phyloP scores from a whole-genome alignment of 2,888 invertebrate species.

The Thymelicus acteon region DNA sequence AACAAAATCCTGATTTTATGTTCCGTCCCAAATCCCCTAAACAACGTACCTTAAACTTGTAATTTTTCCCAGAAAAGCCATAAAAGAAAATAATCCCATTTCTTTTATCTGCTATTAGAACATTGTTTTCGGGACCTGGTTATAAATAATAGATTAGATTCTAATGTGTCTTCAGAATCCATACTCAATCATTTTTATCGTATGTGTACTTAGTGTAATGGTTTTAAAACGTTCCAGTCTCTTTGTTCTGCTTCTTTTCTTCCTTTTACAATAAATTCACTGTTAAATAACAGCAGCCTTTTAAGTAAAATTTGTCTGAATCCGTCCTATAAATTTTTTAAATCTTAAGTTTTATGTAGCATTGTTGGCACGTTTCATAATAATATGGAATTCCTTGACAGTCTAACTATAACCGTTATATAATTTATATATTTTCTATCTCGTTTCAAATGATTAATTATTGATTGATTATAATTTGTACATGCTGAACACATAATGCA shows the following conservation, averaged over 20 bases:
- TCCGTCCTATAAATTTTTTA: slow-evolving; percentile 8
- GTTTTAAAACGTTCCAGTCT: slow-evolving; percentile 24
- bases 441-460: too few species aligned
- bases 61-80: slow-evolving; percentile 27
- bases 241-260: slow-evolving; percentile 28
- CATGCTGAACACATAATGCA: too few species aligned
- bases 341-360: neutral
- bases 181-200: slow-evolving; percentile 29
- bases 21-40: slow-evolving; percentile 28
- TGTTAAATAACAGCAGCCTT: slow-evolving; percentile 34
- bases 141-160: slow-evolving; percentile 31
- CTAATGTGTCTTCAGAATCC: slow-evolving; percentile 26
- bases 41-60: slow-evolving; percentile 32
- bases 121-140: slow-evolving; percentile 19
- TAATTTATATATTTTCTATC: too few species aligned
- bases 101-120: slow-evolving; percentile 28
- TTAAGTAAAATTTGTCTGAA: slow-evolving; percentile 11
- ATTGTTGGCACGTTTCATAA: neutral
- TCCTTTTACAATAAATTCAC: slow-evolving; percentile 33
- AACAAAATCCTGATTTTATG: slow-evolving; percentile 31
- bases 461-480: too few species aligned
- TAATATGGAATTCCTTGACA: neutral
- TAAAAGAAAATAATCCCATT: slow-evolving; percentile 32
- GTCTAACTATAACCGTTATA: neutral
- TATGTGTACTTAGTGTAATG: slow-evolving; percentile 36